These are phyloP conservation scores for Ara ararauna DNA, from an alignment of 2,797 vertebrate genomes.

Conservation along the genomic window DNA sequence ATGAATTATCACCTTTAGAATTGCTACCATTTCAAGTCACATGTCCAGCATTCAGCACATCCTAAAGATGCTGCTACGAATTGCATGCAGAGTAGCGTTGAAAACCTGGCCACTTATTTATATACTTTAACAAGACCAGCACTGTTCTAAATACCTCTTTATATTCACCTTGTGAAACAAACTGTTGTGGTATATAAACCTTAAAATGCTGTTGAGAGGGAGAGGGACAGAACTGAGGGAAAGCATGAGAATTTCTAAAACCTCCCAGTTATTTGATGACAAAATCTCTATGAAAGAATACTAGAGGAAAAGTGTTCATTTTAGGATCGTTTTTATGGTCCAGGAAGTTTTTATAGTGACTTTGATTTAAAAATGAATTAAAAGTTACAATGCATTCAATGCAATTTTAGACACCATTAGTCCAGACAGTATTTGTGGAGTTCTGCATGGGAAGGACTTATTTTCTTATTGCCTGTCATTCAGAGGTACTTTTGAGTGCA, in stretches of 20 bases:
- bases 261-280: neutral
- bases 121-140: neutral
- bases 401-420: slow-evolving; percentile 56
- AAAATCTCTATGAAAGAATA: slow-evolving; percentile 34
- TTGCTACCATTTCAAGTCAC: neutral
- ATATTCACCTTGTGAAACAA: slow-evolving; percentile 19
- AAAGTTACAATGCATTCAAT: slow-evolving; percentile 23
- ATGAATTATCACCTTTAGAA: neutral
- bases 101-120: neutral
- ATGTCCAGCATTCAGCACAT: neutral
- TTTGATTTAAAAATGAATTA: slow-evolving; percentile 41
- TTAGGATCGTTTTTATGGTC: neutral
- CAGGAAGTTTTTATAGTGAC: slow-evolving; percentile 38
- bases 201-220: neutral
- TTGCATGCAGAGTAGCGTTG: neutral
- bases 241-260: neutral
- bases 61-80: neutral
- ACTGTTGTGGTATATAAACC: neutral
- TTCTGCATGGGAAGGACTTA: slow-evolving; percentile 43
- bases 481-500: neutral
- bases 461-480: slow-evolving; percentile 24
- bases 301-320: neutral
- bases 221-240: neutral
- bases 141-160: neutral
- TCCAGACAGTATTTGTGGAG: slow-evolving; percentile 14